Evolutionary conservation across 2,797 vertebrate genomes (phyloP).

Genomic region (Rhinogobio ventralis): DNA sequence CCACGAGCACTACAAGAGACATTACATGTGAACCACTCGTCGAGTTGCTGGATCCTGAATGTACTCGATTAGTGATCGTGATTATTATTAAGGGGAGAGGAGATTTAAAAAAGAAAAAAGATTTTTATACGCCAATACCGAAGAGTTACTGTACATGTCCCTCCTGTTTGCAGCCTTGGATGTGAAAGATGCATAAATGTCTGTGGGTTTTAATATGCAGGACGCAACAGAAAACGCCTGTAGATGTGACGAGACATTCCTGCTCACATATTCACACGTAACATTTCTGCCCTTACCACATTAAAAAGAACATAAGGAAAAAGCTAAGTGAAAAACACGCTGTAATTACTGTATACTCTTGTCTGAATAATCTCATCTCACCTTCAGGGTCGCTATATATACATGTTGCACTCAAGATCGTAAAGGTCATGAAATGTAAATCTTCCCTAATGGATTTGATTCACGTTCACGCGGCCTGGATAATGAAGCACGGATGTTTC

Average conservation of each 20-base stretch:
- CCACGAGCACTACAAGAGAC: slow-evolving; percentile 54
- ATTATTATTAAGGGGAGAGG: background rate
- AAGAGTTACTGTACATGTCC: slow-evolving; percentile 44
- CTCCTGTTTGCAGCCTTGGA: slow-evolving; percentile 34
- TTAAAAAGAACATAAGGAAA: slow-evolving; percentile 26
- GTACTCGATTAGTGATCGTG: slow-evolving; percentile 29
- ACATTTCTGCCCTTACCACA: slow-evolving; percentile 56
- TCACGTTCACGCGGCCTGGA: background rate
- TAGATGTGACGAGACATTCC: slow-evolving; percentile 45
- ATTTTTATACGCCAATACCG: slow-evolving; percentile 33
- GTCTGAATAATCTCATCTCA: slow-evolving; percentile 57
- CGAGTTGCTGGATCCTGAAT: slow-evolving; percentile 40
- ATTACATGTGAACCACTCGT: slow-evolving; percentile 28
- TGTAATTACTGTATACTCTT: slow-evolving; percentile 58
- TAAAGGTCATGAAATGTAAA: slow-evolving; percentile 47
- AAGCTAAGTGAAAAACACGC: slow-evolving; percentile 39
- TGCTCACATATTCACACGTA: slow-evolving; percentile 50
- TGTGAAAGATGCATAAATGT: slow-evolving; percentile 35
- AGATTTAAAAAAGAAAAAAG: background rate
- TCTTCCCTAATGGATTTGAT: slow-evolving; percentile 40
- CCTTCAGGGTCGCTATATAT: slow-evolving; percentile 55
- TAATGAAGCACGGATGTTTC: slow-evolving; percentile 23
- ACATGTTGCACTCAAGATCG: slow-evolving; percentile 43
- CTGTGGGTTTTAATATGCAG: slow-evolving; percentile 42
- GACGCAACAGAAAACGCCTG: slow-evolving; percentile 39